Conservation (phyloP, 2,888 invertebrate species). For the Ennomos erosarius region DNA sequence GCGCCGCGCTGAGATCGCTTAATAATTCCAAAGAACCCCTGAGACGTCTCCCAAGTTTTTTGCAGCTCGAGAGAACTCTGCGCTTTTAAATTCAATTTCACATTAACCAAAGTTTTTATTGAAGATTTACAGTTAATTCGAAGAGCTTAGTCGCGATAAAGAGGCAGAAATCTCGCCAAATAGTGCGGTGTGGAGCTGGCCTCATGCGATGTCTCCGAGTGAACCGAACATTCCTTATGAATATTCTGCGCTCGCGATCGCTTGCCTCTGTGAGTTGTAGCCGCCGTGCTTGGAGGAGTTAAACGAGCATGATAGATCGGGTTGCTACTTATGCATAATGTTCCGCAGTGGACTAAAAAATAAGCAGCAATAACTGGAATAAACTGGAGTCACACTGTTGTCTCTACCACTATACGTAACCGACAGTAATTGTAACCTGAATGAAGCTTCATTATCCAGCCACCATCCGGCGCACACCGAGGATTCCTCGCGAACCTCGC, state of each 20-base stretch:
- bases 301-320: no score
- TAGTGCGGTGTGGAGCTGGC: no score
- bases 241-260: no score
- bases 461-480: background rate
- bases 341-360: no score
- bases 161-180: background rate
- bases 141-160: slow-evolving; percentile 25
- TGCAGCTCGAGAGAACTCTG: slow-evolving; percentile 32
- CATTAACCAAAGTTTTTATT: slow-evolving; percentile 57
- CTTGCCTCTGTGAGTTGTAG: no score
- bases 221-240: no score
- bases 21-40: slow-evolving; percentile 44
- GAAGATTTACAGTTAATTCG: slow-evolving; percentile 48
- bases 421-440: background rate
- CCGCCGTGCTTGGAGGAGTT: no score
- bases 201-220: no score
- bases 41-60: slow-evolving; percentile 36
- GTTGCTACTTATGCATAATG: no score
- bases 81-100: slow-evolving; percentile 59
- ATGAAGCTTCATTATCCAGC: slow-evolving; percentile 3
- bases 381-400: no score
- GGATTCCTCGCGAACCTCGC: slow-evolving; percentile 9
- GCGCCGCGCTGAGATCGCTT: slow-evolving; percentile 26
- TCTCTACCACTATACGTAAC: slow-evolving; percentile 9
- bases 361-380: no score